Percentiles rank a stretch among this genome's conserved stretches.
These are phyloP conservation scores for Orgyia antiqua DNA, from an alignment of 2,888 invertebrate genomes.

Conservation along the genomic window DNA sequence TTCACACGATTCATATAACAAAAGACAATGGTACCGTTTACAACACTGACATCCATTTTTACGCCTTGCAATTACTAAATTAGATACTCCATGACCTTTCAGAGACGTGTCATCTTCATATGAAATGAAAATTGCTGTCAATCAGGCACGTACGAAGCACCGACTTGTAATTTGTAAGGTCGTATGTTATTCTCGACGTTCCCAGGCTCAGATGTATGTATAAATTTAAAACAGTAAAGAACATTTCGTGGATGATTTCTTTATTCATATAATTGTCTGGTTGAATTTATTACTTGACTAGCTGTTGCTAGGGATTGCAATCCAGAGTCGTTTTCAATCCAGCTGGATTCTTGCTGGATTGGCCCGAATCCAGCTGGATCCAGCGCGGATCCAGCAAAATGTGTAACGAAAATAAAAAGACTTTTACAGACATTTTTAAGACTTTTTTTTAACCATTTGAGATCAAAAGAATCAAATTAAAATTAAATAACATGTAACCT, in stretches of 20 bases:
- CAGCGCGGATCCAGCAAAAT: too few relatives aligned
- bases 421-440: too few relatives aligned
- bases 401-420: too few relatives aligned
- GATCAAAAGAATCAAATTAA: too few relatives aligned
- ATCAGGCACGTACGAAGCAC: conserved; percentile 44
- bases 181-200: conserved; percentile 39
- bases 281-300: conserved; percentile 1
- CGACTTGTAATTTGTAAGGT: conserved; percentile 52
- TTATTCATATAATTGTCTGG: conserved; percentile 23
- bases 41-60: conserved; percentile 18
- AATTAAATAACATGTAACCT: too few relatives aligned
- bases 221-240: conserved; percentile 18
- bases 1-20: conserved; percentile 2
- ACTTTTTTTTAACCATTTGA: too few relatives aligned
- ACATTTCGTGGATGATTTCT: conserved; percentile 27
- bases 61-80: conserved; percentile 29
- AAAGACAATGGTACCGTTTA: conserved; percentile 15
- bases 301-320: too few relatives aligned
- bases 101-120: conserved; percentile 29
- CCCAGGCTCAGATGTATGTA: conserved; percentile 31
- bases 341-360: too few relatives aligned
- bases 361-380: too few relatives aligned
- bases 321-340: too few relatives aligned
- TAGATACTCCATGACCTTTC: conserved; percentile 37
- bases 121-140: conserved; percentile 35